These are phyloP conservation scores for Neofelis nebulosa DNA, from an alignment of 2,113 vertebrate species.

Conservation along the genomic window DNA sequence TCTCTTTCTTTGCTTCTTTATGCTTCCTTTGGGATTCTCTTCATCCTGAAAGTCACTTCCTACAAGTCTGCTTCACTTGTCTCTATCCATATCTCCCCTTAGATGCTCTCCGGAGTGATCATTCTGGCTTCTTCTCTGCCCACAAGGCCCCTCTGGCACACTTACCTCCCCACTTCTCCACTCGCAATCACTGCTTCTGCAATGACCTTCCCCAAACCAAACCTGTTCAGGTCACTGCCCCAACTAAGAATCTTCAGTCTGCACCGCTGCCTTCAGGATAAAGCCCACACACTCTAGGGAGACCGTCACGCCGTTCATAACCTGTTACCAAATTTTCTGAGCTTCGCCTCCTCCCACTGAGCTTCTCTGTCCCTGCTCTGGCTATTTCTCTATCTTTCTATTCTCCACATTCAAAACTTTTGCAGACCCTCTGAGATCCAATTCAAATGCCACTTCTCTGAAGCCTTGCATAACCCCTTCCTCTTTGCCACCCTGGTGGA, in stretches of 20 bases:
- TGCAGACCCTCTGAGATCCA: neutral
- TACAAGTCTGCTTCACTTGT: accelerated
- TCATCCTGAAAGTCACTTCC: neutral
- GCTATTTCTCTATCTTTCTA: neutral
- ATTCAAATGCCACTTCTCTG: neutral
- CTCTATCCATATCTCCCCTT: neutral
- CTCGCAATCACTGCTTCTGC: neutral
- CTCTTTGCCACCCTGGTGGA: neutral
- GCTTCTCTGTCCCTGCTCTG: neutral
- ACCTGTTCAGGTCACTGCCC: neutral
- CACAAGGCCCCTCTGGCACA: too few species aligned
- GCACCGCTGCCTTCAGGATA: neutral
- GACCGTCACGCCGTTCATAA: neutral
- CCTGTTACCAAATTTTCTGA: neutral
- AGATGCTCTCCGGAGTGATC: neutral
- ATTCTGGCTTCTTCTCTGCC: neutral
- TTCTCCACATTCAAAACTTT: neutral
- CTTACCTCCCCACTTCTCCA: neutral
- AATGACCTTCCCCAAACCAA: neutral
- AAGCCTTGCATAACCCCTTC: neutral
- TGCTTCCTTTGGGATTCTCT: neutral
- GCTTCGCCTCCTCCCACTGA: neutral
- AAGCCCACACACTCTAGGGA: neutral
- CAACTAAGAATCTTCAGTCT: neutral
- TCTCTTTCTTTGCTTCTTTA: neutral